Percentiles rank a stretch among this genome's conserved stretches.
Evolutionary conservation across 2,888 invertebrate species (phyloP).

Genomic region (Drosophila rellima): DNA sequence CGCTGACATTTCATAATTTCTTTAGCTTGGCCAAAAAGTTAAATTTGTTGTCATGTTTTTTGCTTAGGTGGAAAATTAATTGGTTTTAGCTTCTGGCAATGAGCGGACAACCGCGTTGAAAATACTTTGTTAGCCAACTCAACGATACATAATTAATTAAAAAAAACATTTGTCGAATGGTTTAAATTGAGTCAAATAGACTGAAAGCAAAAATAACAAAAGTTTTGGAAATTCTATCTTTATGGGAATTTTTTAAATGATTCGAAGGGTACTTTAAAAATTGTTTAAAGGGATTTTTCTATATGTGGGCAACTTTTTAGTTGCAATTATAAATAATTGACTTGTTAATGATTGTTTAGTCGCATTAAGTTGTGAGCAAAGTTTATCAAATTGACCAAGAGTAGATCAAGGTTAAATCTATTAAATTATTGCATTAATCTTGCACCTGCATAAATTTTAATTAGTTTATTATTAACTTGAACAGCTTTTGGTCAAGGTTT

Average conservation of each 20-base stretch:
- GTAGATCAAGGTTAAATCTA: conserved; percentile 21
- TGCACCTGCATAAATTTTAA: conserved; percentile 40
- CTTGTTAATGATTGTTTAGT: not conserved
- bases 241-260: not conserved
- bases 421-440: conserved; percentile 7
- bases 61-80: conserved; percentile 65
- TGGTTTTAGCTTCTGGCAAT: conserved; percentile 49
- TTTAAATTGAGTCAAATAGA: not conserved
- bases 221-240: not conserved
- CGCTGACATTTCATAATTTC: conserved; percentile 60
- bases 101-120: conserved; percentile 30
- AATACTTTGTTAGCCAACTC: conserved; percentile 20
- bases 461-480: conserved; percentile 16
- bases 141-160: conserved; percentile 25
- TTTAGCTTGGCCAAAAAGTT: conserved; percentile 25
- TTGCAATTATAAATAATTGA: not conserved
- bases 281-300: not conserved
- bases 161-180: not conserved
- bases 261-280: not conserved
- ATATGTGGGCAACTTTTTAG: not conserved
- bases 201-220: not conserved
- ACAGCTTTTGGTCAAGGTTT: conserved; percentile 20
- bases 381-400: not conserved
- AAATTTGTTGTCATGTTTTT: conserved; percentile 54
- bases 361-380: not conserved